Percentiles rank a stretch among this genome's conserved stretches.
These are phyloP conservation scores for Bradypodion ventrale DNA, from an alignment of 2,797 vertebrate species.

Conservation along the genomic window DNA sequence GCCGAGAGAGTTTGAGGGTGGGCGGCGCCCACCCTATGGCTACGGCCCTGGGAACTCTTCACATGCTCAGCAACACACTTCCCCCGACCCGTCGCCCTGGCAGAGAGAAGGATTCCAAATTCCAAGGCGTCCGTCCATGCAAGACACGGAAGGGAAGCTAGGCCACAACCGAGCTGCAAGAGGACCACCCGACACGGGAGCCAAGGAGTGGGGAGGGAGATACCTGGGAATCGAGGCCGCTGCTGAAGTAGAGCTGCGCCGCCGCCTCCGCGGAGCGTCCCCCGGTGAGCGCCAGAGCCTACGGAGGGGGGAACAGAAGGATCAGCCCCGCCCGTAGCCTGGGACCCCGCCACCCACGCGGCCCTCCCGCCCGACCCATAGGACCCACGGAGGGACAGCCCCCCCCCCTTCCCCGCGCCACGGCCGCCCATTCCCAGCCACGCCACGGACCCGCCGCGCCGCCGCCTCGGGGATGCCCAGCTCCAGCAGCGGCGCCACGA, in stretches of 20 bases:
- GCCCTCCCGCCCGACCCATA: too few relatives aligned
- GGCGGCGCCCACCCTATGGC: too few relatives aligned
- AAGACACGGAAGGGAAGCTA: neutral
- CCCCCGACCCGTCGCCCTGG: too few relatives aligned
- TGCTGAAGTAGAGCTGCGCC: slow-evolving; percentile 85
- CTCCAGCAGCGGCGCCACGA: slow-evolving; percentile 13
- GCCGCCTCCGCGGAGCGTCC: slow-evolving; percentile 86
- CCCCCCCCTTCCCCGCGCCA: fast-evolving
- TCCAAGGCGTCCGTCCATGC: too few relatives aligned
- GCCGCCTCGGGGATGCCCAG: slow-evolving; percentile 30
- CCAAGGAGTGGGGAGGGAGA: neutral
- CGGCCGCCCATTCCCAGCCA: too few relatives aligned
- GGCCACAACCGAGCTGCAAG: neutral
- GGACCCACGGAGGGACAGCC: too few relatives aligned
- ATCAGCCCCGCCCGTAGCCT: too few relatives aligned
- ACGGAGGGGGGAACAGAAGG: neutral
- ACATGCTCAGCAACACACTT: neutral
- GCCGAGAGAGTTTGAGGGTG: too few relatives aligned
- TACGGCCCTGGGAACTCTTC: too few relatives aligned
- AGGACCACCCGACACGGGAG: too few relatives aligned
- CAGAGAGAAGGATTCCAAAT: too few relatives aligned
- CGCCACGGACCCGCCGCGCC: slow-evolving; percentile 23
- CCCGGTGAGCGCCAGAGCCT: slow-evolving; percentile 84
- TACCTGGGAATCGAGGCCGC: slow-evolving; percentile 84
- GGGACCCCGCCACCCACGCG: too few relatives aligned